These are phyloP conservation scores for Sturnira hondurensis DNA, from an alignment of 2,113 vertebrate genomes.

Conservation along the genomic window DNA sequence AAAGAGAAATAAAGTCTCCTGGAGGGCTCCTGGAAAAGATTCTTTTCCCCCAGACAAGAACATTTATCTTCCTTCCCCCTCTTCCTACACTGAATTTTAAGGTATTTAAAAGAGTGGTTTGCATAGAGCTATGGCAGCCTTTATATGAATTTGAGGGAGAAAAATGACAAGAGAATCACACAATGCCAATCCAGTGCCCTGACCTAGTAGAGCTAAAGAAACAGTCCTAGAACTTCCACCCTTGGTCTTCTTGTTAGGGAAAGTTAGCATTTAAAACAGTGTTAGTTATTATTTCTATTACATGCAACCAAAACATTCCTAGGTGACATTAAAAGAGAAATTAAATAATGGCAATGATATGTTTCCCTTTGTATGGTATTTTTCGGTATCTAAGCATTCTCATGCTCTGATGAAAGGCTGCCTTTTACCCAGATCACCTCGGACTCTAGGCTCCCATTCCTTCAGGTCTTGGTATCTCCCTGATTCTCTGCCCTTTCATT, in stretches of 20 bases:
- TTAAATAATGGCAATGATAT: background rate
- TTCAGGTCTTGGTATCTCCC: background rate
- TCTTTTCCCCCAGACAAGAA: background rate
- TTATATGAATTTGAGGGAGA: background rate
- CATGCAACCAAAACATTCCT: background rate
- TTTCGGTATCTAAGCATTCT: background rate
- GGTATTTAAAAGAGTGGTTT: background rate
- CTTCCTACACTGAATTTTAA: constrained; percentile 12
- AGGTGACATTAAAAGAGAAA: background rate
- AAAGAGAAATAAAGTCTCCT: constrained; percentile 16
- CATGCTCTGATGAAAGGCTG: background rate
- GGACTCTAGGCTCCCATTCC: background rate
- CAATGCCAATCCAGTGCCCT: background rate
- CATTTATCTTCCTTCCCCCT: background rate
- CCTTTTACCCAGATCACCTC: background rate
- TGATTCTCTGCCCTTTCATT: background rate
- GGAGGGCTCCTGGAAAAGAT: background rate
- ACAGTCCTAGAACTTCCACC: background rate
- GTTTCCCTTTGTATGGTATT: background rate
- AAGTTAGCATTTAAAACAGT: background rate
- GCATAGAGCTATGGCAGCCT: background rate
- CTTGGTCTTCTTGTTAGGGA: background rate
- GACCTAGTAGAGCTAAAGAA: background rate
- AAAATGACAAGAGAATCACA: background rate
- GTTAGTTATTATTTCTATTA: background rate